These are phyloP conservation scores for Todus mexicanus DNA, from an alignment of 2,797 vertebrate genomes.

Conservation along the genomic window DNA sequence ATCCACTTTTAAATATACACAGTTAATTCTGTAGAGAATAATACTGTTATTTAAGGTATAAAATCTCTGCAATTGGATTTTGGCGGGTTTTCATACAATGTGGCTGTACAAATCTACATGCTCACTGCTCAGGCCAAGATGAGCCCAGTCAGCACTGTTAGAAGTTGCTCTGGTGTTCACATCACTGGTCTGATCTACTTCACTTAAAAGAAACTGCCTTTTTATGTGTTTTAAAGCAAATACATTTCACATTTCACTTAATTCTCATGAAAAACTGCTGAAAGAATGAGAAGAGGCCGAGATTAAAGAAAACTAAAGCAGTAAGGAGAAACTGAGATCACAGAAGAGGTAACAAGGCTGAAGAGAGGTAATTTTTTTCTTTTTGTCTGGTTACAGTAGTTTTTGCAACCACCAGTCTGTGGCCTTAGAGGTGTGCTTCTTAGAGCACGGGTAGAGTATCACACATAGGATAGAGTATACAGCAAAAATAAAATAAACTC, in stretches of 20 bases:
- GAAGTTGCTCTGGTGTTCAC: background rate
- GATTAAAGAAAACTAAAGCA: background rate
- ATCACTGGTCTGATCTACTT: background rate
- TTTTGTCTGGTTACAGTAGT: background rate
- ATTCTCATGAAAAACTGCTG: background rate
- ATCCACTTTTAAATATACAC: background rate
- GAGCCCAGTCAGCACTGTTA: background rate
- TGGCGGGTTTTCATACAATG: background rate
- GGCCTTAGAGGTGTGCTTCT: background rate
- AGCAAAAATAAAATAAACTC: background rate
- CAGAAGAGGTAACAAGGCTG: background rate
- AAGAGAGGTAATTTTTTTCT: background rate
- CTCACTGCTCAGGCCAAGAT: fast-evolving
- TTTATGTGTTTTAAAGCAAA: background rate
- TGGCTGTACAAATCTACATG: background rate
- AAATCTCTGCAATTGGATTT: background rate
- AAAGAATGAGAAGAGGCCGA: background rate
- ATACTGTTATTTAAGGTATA: background rate
- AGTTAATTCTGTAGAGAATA: background rate
- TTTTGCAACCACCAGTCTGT: background rate
- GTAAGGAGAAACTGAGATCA: background rate
- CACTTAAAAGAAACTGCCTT: background rate
- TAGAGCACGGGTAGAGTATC: background rate
- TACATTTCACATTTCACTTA: background rate
- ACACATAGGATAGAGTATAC: background rate